A percentile compares a stretch with the other conserved stretches of the same genome.
Evolutionary conservation across 37 sponge, comb jelly and placozoan genomes (phyloP).

Genomic region (Diacarnus erythraeanus): DNA sequence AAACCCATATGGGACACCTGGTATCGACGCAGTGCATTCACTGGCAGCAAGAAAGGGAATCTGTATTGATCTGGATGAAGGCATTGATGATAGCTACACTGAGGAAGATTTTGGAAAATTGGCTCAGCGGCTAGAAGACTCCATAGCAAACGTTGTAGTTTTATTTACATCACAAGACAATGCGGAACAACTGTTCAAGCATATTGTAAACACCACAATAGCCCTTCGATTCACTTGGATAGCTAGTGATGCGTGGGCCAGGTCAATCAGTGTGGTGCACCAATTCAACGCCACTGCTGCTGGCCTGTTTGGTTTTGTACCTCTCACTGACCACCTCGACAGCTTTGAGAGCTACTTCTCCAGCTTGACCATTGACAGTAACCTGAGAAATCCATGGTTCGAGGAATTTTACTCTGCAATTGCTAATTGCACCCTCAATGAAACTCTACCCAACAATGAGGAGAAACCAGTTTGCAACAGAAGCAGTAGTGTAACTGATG

Average conservation of each 20-base stretch:
- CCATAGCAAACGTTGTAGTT: slow-evolving; percentile 57
- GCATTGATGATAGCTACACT: slow-evolving; percentile 23
- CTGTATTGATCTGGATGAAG: slow-evolving; percentile 48
- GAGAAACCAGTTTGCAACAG: neutral
- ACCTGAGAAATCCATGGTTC: slow-evolving; percentile 79
- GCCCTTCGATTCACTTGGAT: slow-evolving; percentile 69
- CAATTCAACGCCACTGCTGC: slow-evolving; percentile 35
- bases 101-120: slow-evolving; percentile 8
- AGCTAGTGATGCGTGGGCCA: slow-evolving; percentile 88
- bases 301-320: slow-evolving; percentile 66
- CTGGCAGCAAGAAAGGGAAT: slow-evolving; percentile 36
- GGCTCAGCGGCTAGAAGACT: slow-evolving; percentile 11
- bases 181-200: slow-evolving; percentile 20
- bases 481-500: slow-evolving; percentile 20
- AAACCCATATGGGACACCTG: slow-evolving; percentile 66
- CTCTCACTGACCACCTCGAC: slow-evolving; percentile 25
- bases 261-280: slow-evolving; percentile 32
- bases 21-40: slow-evolving; percentile 39
- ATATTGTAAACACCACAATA: neutral
- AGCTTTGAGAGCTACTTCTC: slow-evolving; percentile 73
- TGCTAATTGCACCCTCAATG: slow-evolving; percentile 48
- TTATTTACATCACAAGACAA: slow-evolving; percentile 44
- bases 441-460: neutral
- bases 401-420: slow-evolving; percentile 51
- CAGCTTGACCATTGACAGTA: slow-evolving; percentile 46